A percentile compares a stretch with the other conserved stretches of the same genome.
These are phyloP conservation scores for Bradypodion ventrale DNA, from an alignment of 2,797 vertebrate genomes.

Conservation along the genomic window DNA sequence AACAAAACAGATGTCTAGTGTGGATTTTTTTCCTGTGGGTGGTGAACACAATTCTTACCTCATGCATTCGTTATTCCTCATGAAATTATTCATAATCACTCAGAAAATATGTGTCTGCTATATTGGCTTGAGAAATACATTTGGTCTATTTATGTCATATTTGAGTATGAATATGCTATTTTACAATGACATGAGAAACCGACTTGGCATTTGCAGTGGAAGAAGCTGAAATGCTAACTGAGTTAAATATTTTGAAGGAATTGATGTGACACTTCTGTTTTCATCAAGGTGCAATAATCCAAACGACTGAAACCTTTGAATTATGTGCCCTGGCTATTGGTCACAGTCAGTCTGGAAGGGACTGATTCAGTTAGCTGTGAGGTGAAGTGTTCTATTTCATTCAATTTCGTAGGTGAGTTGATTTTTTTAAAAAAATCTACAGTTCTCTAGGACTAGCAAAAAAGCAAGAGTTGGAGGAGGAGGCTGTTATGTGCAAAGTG, in stretches of 20 bases:
- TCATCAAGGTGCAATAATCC: constrained; percentile 27
- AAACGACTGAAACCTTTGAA: neutral
- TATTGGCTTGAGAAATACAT: neutral
- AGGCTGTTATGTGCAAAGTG: neutral
- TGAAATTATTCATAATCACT: neutral
- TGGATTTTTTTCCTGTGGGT: neutral
- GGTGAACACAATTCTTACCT: neutral
- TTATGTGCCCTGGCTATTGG: neutral
- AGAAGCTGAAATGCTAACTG: constrained; percentile 1
- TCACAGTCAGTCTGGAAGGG: accelerated
- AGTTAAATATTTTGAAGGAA: constrained; percentile 4
- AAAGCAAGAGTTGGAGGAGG: neutral
- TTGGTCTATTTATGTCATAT: neutral
- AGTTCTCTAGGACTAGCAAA: neutral
- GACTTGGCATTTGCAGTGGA: neutral
- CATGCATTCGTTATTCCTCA: neutral
- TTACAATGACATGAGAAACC: neutral
- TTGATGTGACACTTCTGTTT: constrained; percentile 3
- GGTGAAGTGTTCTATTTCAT: neutral
- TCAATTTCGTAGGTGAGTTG: neutral
- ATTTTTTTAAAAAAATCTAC: neutral
- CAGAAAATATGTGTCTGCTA: neutral
- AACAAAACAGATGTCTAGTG: neutral
- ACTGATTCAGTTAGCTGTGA: neutral
- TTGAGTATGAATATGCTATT: neutral